Base-by-base conservation (phyloP, 2,888 invertebrate genomes). In the Sesia bembeciformis region DNA sequence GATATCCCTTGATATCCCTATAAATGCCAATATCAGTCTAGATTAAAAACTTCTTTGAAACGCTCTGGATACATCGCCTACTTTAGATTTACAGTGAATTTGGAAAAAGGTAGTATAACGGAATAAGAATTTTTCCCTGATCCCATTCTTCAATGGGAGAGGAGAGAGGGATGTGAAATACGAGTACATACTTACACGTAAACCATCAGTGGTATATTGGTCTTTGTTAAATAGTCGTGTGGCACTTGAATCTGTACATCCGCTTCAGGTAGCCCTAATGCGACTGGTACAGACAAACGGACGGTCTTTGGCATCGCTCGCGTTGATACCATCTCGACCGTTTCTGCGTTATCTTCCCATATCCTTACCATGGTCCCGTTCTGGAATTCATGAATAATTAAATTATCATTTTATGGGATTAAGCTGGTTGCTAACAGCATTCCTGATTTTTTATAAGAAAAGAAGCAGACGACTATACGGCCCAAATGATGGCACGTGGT, bases 171-270 rank as follows among this genome's bases (percentile, higher is more conserved):
- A 41, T 41, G 41, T 41, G 7, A 42, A 42, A 42, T 5, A 6
- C 42, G 5, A 23, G 4, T 42, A 40, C 52, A 39, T 46, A 92
- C 94, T 93, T 87, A 97, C 92, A 97, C 96, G 74, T 95, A 94
- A 56, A 97, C 93, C 41, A 97, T 81, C 84, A 97, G 91, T 0
- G 97, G 96, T 70, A 97, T 94, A 72, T 96, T 93, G 3, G 92
- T 93, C 40, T 92, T 91, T 52, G 90, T 85, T 72, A 93, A 92
- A 59, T 95, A 90, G 65, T 94, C 92, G 0, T 92, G 91, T 0
- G 97, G 97, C 51, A 95, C 86, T 72, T 93, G 92, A 42, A 97
- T 82, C 58, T 92, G 90, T 0, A 96, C 96, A 60, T 94, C 93
- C 1, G 96, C 96, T 43, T 91, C 90, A 52, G 92, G 92, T 0